Base-by-base conservation (phyloP, 2,113 vertebrate genomes). In the Polypterus bichir region DNA sequence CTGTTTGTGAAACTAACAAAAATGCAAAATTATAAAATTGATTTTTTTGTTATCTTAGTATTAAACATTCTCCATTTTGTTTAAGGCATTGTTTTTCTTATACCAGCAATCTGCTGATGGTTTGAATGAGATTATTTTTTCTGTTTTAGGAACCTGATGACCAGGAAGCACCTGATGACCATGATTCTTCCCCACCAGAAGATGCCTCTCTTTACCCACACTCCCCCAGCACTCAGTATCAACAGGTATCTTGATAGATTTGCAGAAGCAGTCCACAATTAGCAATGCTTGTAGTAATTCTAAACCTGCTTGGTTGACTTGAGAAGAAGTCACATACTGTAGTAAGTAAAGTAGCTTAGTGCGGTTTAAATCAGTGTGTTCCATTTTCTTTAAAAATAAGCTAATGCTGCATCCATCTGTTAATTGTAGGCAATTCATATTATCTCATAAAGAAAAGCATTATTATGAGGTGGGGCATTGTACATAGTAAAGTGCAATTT, bases 101-200 rank as follows among this genome's bases (percentile, higher is more conserved):
- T 55, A 5, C 11, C 8, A 60, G 44, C 48, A 11, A 27, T 27
- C 6, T 6, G 44, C 49, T 46, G 45, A 10, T 53, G 6, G 4
- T 9, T 52, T 54, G 72, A 47, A 9, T 54, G 0, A 5, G 68
- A 60, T 64, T 63, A 66, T 61, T 64, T 67, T 68, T 62, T 64
- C 70, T 80, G 67, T 76, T 71, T 68, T 27, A 98, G 96, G 95
- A 98, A 79, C 93, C 91, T 51, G 95, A 98, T 75, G 95, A 97
- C 81, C 94, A 95, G 80, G 95, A 99, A 79, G 92, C 91, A 65
- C 90, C 93, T 47, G 95, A 97, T 70, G 95, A 99, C 78, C 95
- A 97, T 76, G 95, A 98, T 65, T 90, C 95, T 10, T 94, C 95
- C 75, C 95, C 94, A 63, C 95, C 95, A 57, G 96, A 99, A 83